Evolutionary conservation across 2,113 vertebrate genomes (phyloP), one percentile per base, ranked within the genome.

Genomic region (Prunella himalayana): DNA sequence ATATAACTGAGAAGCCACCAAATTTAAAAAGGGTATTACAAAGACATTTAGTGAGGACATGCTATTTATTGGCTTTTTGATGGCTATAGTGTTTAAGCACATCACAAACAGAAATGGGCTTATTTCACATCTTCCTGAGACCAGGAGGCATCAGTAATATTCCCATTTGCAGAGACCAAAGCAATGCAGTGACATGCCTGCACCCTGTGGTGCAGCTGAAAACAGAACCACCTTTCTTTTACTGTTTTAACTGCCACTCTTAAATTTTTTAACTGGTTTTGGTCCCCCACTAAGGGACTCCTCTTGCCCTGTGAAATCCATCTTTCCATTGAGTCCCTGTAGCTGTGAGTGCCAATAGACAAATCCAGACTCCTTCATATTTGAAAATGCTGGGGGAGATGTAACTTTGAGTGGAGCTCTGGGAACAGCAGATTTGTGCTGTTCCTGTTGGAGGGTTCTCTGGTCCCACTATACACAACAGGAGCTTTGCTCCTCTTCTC

Each of bases 71-170:
- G 56, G 25, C 60, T 92, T 93, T 93, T 88, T 91, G 79, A 81
- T 78, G 47, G 93, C 79, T 93, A 17, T 73, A 56, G 56, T 45
- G 12, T 69, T 91, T 90, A 92, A 94, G 92, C 53, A 53, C 72
- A 82, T 94, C 90, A 84, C 93, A 96, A 94, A 86, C 76, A 90
- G 83, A 83, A 88, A 88, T n/a, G 37, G 56, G 82, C 49, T 95
- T 95, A 90, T 95, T 92, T 90, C 56, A 28, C 68, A 61, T 88
- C 82, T 90, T 90, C 61, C 82, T 41, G 71, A 93, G 82, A 63
- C 57, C 69, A 70, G 64, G 76, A 90, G 86, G 65, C n/a, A 18
- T 85, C 63, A 60, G 66, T 47, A 63, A 86, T 49, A 68, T n/a
- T 87, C 39, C 27, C 47, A 31, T 82, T 83, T 70, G 39, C 44